Conservation (phyloP, 2,888 invertebrate species). For the Drosophila testacea region DNA sequence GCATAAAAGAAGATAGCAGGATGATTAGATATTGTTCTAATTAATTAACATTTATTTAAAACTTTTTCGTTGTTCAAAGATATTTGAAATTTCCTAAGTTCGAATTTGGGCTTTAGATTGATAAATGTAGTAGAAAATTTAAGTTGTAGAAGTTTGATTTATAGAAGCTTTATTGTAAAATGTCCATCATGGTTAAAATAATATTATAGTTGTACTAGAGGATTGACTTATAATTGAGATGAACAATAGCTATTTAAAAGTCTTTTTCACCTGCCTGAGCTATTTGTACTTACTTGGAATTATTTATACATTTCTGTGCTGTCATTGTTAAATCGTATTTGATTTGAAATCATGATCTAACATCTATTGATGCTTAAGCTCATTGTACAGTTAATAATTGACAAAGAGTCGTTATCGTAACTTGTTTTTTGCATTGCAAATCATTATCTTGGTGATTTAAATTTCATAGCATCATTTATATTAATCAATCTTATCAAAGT, state of each 20-base stretch:
- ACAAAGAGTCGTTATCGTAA: neutral
- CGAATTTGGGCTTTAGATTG: no score
- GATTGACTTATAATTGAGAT: no score
- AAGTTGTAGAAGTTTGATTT: no score
- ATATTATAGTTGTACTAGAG: no score
- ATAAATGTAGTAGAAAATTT: no score
- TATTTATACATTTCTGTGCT: neutral
- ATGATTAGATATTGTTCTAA: neutral
- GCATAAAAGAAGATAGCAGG: neutral
- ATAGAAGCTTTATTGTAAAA: no score
- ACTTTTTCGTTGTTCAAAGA: no score
- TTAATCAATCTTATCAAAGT: constrained; percentile 3
- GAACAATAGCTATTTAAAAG: neutral
- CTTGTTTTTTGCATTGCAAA: neutral
- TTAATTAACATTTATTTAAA: no score
- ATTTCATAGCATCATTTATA: constrained; percentile 9
- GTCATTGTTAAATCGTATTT: neutral
- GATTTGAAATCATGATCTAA: constrained; percentile 37
- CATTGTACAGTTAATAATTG: constrained; percentile 39
- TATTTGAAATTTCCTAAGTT: no score
- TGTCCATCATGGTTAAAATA: no score
- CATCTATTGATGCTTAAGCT: constrained; percentile 34
- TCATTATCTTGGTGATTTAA: neutral
- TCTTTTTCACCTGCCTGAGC: neutral
- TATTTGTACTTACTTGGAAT: neutral